These are phyloP conservation scores for Ia io DNA, from an alignment of 2,113 vertebrate species.

Conservation along the genomic window DNA sequence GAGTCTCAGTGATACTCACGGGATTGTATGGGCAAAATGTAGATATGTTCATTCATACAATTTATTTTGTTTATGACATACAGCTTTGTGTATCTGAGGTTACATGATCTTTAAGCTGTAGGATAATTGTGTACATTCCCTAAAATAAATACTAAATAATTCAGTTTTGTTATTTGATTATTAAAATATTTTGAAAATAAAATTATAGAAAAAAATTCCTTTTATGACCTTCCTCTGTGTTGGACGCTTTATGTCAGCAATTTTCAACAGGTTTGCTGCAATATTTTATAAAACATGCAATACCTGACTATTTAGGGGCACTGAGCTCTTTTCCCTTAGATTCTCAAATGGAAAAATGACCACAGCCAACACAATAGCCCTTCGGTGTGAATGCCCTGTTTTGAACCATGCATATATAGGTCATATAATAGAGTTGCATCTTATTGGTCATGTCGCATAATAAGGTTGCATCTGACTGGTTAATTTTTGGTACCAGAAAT, in stretches of 20 bases:
- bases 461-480: not conserved
- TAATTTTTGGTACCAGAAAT: not conserved
- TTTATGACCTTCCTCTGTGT: not conserved
- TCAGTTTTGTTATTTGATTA: not conserved
- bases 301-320: not conserved
- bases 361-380: not conserved
- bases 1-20: not conserved
- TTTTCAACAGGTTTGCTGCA: not conserved
- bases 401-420: not conserved
- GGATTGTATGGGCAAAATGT: not conserved
- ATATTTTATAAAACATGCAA: not conserved
- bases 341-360: not conserved
- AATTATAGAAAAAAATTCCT: not conserved
- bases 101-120: not conserved
- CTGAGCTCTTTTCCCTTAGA: not conserved
- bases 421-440: not conserved
- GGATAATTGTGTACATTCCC: not conserved
- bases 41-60: not conserved
- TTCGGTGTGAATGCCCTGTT: not conserved
- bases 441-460: not conserved
- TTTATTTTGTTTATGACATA: not conserved
- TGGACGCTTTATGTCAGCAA: not conserved
- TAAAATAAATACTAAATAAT: not conserved
- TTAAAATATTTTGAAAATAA: slow-evolving; percentile 32
- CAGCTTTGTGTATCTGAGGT: not conserved